These are phyloP conservation scores for Barbus barbus DNA, from an alignment of 2,113 vertebrate genomes.

Conservation along the genomic window DNA sequence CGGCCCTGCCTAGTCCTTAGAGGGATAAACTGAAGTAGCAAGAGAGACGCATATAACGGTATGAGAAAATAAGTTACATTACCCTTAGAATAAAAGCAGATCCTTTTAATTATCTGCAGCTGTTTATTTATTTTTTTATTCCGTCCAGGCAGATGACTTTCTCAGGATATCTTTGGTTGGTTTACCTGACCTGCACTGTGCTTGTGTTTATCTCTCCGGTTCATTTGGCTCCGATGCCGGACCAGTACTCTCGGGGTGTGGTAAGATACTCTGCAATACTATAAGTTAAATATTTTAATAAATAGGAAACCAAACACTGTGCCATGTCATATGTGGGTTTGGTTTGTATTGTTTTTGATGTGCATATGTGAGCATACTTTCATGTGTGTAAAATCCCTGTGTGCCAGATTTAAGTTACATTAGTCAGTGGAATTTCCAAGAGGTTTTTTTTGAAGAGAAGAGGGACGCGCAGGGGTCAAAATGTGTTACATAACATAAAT, in stretches of 20 bases:
- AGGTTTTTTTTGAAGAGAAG: not conserved
- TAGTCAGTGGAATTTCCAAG: not conserved
- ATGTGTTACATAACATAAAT: not conserved
- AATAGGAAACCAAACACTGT: not conserved
- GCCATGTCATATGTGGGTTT: not conserved
- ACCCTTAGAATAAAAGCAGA: not conserved
- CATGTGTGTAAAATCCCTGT: not conserved
- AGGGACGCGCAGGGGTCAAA: not conserved
- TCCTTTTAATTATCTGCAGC: not conserved
- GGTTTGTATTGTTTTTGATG: not conserved
- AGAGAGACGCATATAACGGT: not conserved
- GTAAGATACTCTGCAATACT: conserved; percentile 61
- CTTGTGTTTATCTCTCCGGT: conserved; percentile 44
- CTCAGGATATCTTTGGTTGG: not conserved
- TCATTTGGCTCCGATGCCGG: conserved; percentile 43
- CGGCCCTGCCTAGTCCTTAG: conserved; percentile 62
- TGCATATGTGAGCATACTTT: not conserved
- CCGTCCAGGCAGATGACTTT: not conserved
- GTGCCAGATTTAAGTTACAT: not conserved
- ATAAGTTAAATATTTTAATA: not conserved
- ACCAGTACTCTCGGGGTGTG: conserved; percentile 71
- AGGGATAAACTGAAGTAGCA: conserved; percentile 45
- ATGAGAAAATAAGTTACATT: conserved; percentile 22
- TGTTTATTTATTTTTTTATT: conserved; percentile 1
- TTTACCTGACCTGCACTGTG: conserved; percentile 39